A percentile compares a stretch with the other conserved stretches of the same genome.
Evolutionary conservation across 2,888 invertebrate species (phyloP).

Genomic region (Netelia fuscicornis): DNA sequence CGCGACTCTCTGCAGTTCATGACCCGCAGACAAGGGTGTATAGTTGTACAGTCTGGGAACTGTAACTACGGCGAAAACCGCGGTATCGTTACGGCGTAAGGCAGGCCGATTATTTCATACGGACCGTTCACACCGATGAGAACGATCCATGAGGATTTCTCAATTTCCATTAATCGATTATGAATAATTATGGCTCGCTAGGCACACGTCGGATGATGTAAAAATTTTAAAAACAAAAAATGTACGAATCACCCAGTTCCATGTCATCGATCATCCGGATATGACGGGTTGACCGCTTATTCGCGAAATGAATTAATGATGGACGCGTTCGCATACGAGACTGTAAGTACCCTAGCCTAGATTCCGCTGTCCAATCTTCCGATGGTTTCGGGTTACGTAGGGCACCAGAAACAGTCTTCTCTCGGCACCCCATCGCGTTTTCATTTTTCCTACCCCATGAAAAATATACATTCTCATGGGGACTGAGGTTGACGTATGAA

Average conservation of each 20-base stretch:
- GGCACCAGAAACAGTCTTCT: conserved; percentile 28
- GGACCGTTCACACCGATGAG: background rate
- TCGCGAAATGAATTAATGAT: conserved; percentile 64
- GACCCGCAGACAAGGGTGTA: conserved; percentile 68
- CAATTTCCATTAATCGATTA: background rate
- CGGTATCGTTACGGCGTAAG: background rate
- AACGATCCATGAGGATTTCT: background rate
- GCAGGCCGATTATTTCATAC: background rate
- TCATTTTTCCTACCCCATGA: conserved; percentile 1
- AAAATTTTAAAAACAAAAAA: conserved; percentile 22
- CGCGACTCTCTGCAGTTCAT: conserved; percentile 76
- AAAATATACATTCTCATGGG: conserved; percentile 24
- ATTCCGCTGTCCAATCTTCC: conserved; percentile 10
- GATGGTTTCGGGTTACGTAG: background rate
- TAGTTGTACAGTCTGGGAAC: conserved; percentile 57
- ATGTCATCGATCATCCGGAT: conserved; percentile 51
- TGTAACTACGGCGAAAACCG: background rate
- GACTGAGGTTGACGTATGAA: conserved; percentile 41
- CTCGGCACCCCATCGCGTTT: conserved; percentile 20
- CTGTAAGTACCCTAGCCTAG: conserved; percentile 2
- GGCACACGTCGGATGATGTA: background rate
- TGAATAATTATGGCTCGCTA: conserved; percentile 27
- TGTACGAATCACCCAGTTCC: conserved; percentile 15
- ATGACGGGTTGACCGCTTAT: conserved; percentile 63
- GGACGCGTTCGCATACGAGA: background rate